Percentiles rank a stretch among this genome's conserved stretches.
Conservation (phyloP, 2,113 vertebrate species). For the Larimichthys crocea region DNA sequence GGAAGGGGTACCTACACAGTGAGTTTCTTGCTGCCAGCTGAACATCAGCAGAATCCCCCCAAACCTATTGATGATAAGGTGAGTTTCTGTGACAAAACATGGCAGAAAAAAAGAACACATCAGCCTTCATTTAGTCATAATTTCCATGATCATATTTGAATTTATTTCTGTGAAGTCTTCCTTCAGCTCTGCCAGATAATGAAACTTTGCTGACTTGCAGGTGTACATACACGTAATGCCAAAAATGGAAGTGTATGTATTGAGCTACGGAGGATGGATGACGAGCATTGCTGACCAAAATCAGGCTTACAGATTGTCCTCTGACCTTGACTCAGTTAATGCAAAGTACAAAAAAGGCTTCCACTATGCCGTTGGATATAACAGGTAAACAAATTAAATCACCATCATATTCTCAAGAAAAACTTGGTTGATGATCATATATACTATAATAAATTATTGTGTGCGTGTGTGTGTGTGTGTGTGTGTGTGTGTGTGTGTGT, state of each 20-base stretch:
- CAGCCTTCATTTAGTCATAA: background rate
- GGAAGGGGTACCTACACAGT: constrained; percentile 49
- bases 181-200: background rate
- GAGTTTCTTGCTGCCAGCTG: constrained; percentile 80
- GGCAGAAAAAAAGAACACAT: background rate
- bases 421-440: background rate
- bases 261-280: constrained; percentile 74
- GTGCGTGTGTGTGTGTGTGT: constrained; percentile 7
- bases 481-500: constrained; percentile 36
- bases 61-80: constrained; percentile 67
- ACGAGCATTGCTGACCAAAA: background rate
- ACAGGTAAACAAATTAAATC: constrained; percentile 75
- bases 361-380: constrained; percentile 74
- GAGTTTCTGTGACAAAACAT: constrained; percentile 2
- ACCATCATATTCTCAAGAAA: background rate
- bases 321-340: constrained; percentile 47
- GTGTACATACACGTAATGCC: constrained; percentile 66
- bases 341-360: constrained; percentile 60
- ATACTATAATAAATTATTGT: constrained; percentile 5
- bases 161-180: background rate
- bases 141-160: background rate
- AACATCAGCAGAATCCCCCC: constrained; percentile 72
- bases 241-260: constrained; percentile 71
- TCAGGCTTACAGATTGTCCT: constrained; percentile 3
- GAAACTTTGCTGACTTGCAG: constrained; percentile 56